phyloP scores from a whole-genome alignment of 2,113 vertebrate genomes.

The Acinonyx jubatus region DNA sequence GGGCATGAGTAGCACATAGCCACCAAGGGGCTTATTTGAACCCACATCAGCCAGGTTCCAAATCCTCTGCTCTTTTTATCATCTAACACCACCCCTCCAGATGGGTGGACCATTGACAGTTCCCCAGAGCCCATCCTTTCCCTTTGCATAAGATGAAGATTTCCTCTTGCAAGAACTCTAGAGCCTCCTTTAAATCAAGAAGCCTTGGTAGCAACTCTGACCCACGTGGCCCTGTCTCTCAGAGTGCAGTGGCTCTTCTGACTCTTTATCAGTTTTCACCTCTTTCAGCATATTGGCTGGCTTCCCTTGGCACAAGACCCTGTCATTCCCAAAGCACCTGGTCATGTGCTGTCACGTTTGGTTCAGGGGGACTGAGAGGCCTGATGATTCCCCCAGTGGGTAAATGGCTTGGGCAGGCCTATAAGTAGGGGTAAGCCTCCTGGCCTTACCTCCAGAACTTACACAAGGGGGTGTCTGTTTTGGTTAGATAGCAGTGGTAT shows the following conservation, averaged over 20 bases:
- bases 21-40: background rate
- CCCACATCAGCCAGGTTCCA: background rate
- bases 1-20: too few relatives aligned
- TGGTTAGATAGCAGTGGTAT: background rate
- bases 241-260: background rate
- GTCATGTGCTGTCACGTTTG: background rate
- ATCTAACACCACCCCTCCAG: background rate
- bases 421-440: background rate
- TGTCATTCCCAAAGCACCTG: background rate
- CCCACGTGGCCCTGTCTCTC: background rate
- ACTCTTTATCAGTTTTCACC: background rate
- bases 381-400: background rate
- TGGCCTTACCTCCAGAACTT: background rate
- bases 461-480: background rate
- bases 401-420: background rate
- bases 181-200: background rate
- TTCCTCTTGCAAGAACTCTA: background rate
- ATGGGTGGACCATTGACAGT: rapidly evolving
- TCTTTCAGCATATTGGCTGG: background rate
- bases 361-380: background rate
- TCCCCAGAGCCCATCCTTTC: background rate
- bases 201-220: background rate
- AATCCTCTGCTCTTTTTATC: background rate
- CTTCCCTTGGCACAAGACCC: background rate
- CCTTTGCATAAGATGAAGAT: background rate